A percentile compares a stretch with the other conserved stretches of the same genome.
These are phyloP conservation scores for Abscondita cerata DNA, from an alignment of 2,888 invertebrate genomes.

Conservation along the genomic window DNA sequence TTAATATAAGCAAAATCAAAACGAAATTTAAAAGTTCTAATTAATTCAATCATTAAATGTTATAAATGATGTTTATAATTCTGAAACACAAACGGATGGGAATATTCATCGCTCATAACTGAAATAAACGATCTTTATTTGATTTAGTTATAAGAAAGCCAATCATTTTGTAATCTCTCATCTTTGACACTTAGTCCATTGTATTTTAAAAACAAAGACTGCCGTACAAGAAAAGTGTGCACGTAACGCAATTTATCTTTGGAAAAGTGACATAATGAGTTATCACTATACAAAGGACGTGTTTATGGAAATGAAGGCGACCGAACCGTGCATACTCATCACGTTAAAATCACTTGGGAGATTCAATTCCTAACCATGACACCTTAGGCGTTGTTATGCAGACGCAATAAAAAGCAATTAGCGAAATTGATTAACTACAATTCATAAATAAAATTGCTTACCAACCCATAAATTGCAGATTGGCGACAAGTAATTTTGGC, in stretches of 20 bases:
- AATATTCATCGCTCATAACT: too few species aligned
- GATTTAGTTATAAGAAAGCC: background rate
- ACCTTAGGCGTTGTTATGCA: slow-evolving; percentile 13
- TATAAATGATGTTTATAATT: too few species aligned
- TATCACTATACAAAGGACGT: background rate
- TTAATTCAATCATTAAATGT: too few species aligned
- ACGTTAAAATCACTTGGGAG: slow-evolving; percentile 14
- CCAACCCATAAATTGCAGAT: background rate
- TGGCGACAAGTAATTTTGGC: background rate
- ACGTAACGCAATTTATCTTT: slow-evolving; percentile 6
- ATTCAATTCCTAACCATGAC: slow-evolving; percentile 15
- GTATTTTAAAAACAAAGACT: slow-evolving; percentile 7
- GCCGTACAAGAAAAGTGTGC: background rate
- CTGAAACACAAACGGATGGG: too few species aligned
- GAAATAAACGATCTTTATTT: too few species aligned
- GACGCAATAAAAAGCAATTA: slow-evolving; percentile 16
- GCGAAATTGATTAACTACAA: slow-evolving; percentile 10
- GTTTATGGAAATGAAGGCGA: slow-evolving; percentile 8
- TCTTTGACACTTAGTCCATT: background rate
- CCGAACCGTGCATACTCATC: slow-evolving; percentile 18
- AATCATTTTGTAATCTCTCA: background rate
- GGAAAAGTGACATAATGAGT: background rate
- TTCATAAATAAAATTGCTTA: background rate
- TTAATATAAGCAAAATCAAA: too few species aligned
- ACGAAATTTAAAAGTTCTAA: too few species aligned